Evolutionary conservation across 1,140 invertebrate genomes (phyloP), one percentile per base, ranked within the genome.

Genomic region (Diuraphis noxia): DNA sequence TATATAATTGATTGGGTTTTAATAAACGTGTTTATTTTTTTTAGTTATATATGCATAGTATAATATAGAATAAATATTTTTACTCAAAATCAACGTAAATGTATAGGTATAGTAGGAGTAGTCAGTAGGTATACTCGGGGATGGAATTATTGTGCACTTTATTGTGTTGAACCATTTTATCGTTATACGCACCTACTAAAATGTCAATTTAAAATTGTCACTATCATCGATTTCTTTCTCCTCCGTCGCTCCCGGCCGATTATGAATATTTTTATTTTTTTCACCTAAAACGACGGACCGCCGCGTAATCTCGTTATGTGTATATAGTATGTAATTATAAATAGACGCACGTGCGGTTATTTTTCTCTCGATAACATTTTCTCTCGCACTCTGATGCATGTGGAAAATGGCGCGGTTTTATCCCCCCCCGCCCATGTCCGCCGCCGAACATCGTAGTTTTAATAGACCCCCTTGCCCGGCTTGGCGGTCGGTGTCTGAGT

Each of bases 301-400:
- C 2, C 40, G 82, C 25, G 36, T 30, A 84, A 43, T 84, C 40
- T 84, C 17, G 81, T 84, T 84, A 43, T 41, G 30, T 46, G 41
- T 72, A n/a, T n/a, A 63, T 17, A 49, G 46, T 23, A 72, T n/a
- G 56, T 85, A 85, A 85, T 43, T 85, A 85, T 88, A 88, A 88
- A 88, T 88, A 88, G 87, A 88, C 56, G 38, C 87, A 88, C 87
- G 56, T 88, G 87, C 52, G 38, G 87, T 88, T 63, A 40, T 88
- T 36, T 56, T 34, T 88, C 86, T 56, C 36, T 36, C 49, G 21
- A 38, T 46, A 30, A 36, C 63, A 36, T 88, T 88, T 41, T 9
- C n/a, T 43, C 30, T 23, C 41, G 41, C 41, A 43, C 40, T 85
- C 40, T 52, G 86, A 25, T 34, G n/a, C 46, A 25, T 43, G 86